Percentiles rank a stretch among this genome's conserved stretches.
Conservation (phyloP, 2,113 vertebrate species). For the Bungarus multicinctus region DNA sequence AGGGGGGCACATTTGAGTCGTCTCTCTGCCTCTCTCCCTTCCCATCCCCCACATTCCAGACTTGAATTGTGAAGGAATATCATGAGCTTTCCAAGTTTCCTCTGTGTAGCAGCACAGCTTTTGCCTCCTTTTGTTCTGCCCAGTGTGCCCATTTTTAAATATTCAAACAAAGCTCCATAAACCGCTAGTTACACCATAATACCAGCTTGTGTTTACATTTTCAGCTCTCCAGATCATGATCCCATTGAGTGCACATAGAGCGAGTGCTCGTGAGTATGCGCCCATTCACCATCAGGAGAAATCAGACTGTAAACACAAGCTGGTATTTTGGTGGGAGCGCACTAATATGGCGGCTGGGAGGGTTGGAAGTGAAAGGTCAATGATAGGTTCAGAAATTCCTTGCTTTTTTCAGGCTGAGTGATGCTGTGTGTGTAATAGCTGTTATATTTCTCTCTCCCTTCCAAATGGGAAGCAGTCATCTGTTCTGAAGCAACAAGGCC, state of each 20-base stretch:
- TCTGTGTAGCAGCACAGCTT: conserved; percentile 63
- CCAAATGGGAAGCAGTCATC: conserved; percentile 58
- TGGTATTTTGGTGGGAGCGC: conserved; percentile 81
- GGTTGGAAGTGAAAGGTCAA: conserved; percentile 76
- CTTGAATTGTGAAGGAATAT: conserved; percentile 36
- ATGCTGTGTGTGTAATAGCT: conserved; percentile 69
- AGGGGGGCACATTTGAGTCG: conserved; percentile 11
- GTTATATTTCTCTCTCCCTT: conserved; percentile 49
- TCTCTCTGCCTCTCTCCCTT: not conserved
- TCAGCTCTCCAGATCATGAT: conserved; percentile 81
- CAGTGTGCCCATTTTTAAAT: conserved; percentile 79
- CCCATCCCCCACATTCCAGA: conserved; percentile 19
- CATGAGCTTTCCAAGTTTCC: conserved; percentile 49
- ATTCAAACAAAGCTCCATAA: conserved; percentile 80
- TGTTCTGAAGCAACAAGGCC: conserved; percentile 61
- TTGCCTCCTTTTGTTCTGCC: conserved; percentile 73
- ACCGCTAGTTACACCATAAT: conserved; percentile 80
- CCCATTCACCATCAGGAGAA: conserved; percentile 76
- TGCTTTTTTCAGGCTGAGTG: conserved; percentile 75
- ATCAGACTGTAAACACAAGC: conserved; percentile 80
- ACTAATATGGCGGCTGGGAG: conserved; percentile 78
- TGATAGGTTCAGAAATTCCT: conserved; percentile 76
- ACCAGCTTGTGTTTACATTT: conserved; percentile 83
- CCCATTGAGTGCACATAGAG: conserved; percentile 80
- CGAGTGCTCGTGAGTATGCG: conserved; percentile 73